Evolutionary conservation across 2,797 vertebrate species (phyloP).

Genomic region (Chlorospingus semifuscus): DNA sequence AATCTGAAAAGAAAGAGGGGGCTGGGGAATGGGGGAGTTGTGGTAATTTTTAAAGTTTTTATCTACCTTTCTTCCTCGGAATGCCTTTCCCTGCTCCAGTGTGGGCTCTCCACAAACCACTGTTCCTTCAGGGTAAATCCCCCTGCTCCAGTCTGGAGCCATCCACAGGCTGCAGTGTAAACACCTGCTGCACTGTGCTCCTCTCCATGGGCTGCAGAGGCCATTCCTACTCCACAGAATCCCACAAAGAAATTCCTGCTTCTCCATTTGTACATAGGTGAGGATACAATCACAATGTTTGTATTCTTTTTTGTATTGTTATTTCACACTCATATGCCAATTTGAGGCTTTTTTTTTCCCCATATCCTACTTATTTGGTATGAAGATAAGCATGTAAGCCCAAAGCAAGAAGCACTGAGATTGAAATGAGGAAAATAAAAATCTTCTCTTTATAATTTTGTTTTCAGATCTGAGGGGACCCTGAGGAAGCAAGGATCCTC

Average conservation of each 20-base stretch:
- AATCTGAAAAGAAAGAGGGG: background rate
- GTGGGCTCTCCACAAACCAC: accelerated
- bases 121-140: background rate
- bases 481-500: background rate
- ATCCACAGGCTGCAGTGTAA: background rate
- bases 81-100: background rate
- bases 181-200: background rate
- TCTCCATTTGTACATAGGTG: background rate
- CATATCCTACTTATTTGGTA: background rate
- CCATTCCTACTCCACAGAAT: background rate
- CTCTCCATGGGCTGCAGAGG: background rate
- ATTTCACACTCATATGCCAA: background rate
- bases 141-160: background rate
- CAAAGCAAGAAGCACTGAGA: background rate
- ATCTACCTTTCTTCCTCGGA: background rate
- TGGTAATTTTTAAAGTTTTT: background rate
- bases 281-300: accelerated
- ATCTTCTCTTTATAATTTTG: background rate
- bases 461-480: background rate
- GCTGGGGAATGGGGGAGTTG: accelerated
- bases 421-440: background rate
- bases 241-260: background rate
- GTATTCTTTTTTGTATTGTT: background rate
- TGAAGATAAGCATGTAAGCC: background rate
- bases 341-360: background rate